phyloP scores from a whole-genome alignment of 2,113 vertebrate genomes.

The Atlantisia rogersi region DNA sequence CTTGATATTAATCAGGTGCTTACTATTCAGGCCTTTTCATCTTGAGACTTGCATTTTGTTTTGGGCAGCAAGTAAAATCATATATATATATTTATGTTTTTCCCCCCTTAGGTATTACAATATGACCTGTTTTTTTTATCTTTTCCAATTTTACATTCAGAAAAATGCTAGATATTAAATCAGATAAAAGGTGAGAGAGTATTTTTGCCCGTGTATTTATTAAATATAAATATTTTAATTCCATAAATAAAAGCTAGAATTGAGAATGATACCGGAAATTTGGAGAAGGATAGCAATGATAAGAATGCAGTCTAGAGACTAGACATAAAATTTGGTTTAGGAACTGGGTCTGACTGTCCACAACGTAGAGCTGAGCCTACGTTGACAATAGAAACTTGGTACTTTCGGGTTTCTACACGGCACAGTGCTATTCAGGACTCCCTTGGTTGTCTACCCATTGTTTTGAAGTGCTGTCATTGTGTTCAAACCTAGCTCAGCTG shows the following conservation, averaged over 20 bases:
- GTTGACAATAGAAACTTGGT: not conserved
- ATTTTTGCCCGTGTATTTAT: not conserved
- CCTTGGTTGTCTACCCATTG: not conserved
- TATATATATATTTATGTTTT: not conserved
- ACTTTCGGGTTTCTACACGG: rapidly evolving
- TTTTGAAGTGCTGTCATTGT: not conserved
- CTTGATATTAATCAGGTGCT: not conserved
- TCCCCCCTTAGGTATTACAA: not conserved
- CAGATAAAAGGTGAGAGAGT: not conserved
- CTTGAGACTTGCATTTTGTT: not conserved
- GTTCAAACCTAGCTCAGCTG: not conserved
- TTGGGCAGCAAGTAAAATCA: not conserved
- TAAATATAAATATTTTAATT: not conserved
- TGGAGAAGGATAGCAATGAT: not conserved
- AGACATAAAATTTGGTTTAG: not conserved
- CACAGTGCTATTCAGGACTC: not conserved
- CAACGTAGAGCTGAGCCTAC: not conserved
- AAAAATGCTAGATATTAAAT: not conserved
- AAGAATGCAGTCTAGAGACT: not conserved
- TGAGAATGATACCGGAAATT: not conserved
- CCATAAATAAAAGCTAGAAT: not conserved
- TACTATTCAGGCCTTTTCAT: not conserved
- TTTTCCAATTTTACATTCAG: not conserved
- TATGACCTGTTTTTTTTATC: not conserved
- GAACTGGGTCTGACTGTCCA: not conserved